Percentiles rank a stretch among this genome's conserved stretches.
Conservation (phyloP, 1,140 invertebrate genomes). For the Drosophila repleta region DNA sequence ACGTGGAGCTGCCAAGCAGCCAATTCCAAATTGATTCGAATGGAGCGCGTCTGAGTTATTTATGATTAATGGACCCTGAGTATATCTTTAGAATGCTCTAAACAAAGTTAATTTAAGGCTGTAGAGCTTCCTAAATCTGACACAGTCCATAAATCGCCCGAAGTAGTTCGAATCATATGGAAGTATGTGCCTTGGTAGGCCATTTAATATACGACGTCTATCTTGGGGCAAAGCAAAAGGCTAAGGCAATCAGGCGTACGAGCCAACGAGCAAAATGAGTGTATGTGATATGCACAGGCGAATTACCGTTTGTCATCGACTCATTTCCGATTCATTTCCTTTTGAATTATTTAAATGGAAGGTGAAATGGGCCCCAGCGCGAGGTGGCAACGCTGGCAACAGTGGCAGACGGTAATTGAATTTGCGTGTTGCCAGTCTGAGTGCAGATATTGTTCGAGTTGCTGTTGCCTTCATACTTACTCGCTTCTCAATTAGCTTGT, state of each 20-base stretch:
- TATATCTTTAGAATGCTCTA: neutral
- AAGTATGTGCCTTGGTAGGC: neutral
- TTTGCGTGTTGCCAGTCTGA: conserved; percentile 28
- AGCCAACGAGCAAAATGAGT: conserved; percentile 18
- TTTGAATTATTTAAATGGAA: conserved; percentile 69
- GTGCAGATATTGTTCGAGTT: conserved; percentile 2
- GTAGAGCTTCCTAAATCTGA: neutral
- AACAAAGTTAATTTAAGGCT: neutral
- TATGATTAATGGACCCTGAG: conserved; percentile 27
- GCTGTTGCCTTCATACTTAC: conserved; percentile 84
- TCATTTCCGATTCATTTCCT: conserved; percentile 72
- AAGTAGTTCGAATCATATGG: neutral
- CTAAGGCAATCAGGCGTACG: neutral
- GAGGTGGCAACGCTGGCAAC: conserved; percentile 8
- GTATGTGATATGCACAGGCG: conserved; percentile 52
- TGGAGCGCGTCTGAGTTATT: conserved; percentile 30
- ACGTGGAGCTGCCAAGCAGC: conserved; percentile 12
- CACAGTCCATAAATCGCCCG: neutral
- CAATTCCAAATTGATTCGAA: conserved; percentile 47
- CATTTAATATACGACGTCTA: conserved; percentile 9
- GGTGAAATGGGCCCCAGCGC: conserved; percentile 1
- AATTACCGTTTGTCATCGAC: conserved; percentile 69
- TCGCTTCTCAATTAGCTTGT: conserved; percentile 91
- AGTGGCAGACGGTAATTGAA: conserved; percentile 55
- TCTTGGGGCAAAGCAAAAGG: neutral